These are phyloP conservation scores for Drosophila repleta DNA, from an alignment of 1,140 invertebrate species.

Conservation along the genomic window DNA sequence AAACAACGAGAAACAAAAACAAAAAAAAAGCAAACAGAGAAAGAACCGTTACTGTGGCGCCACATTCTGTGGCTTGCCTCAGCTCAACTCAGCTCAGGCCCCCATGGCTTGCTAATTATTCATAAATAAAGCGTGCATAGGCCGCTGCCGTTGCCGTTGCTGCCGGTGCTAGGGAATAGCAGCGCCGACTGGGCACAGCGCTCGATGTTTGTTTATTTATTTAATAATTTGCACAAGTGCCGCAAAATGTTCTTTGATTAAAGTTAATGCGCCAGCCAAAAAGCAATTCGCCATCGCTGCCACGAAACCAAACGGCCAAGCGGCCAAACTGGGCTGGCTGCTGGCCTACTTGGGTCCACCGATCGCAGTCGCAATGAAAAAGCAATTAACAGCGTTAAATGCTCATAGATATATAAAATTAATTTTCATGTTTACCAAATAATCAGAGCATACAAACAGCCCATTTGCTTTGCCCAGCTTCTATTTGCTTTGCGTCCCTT, in stretches of 20 bases:
- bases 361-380: conserved; percentile 28
- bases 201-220: conserved; percentile 70
- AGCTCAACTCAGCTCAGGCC: conserved; percentile 21
- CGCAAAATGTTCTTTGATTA: conserved; percentile 79
- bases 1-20: conserved; percentile 23
- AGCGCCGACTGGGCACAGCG: conserved; percentile 30
- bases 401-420: conserved; percentile 12
- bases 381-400: conserved; percentile 36
- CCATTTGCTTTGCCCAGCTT: conserved; percentile 1
- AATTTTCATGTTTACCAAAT: conserved; percentile 7
- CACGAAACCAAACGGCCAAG: conserved; percentile 3
- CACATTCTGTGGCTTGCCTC: conserved; percentile 65
- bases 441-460: conserved; percentile 5
- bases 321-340: neutral
- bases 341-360: conserved; percentile 34
- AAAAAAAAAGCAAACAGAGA: conserved; percentile 10
- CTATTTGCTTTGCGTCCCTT: neutral
- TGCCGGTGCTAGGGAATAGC: neutral
- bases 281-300: conserved; percentile 7
- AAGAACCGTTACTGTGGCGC: conserved; percentile 36
- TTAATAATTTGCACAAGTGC: conserved; percentile 78
- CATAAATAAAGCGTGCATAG: conserved; percentile 75
- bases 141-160: conserved; percentile 12
- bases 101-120: conserved; percentile 76
- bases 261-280: conserved; percentile 65